These are phyloP conservation scores for Pipa parva DNA, from an alignment of 2,113 vertebrate genomes.

Conservation along the genomic window DNA sequence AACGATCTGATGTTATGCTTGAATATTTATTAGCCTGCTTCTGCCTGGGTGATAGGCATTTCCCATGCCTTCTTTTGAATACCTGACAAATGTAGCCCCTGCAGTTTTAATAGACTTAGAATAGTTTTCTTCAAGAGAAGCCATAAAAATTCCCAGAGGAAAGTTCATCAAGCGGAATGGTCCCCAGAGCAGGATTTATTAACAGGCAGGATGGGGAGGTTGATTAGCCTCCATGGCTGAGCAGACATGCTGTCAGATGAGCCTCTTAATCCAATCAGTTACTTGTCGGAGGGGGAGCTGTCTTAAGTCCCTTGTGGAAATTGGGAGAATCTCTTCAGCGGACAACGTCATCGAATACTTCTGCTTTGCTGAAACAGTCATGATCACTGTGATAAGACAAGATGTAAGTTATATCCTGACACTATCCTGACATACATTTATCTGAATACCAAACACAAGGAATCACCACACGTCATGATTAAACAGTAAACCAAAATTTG, in stretches of 20 bases:
- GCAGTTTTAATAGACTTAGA: conserved; percentile 71
- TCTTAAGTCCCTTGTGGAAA: conserved; percentile 44
- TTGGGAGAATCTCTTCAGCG: conserved; percentile 33
- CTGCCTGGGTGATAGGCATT: conserved; percentile 68
- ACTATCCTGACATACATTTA: too few relatives aligned
- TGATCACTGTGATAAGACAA: conserved; percentile 12
- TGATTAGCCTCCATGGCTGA: conserved; percentile 69
- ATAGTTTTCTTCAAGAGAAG: conserved; percentile 61
- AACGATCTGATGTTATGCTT: conserved; percentile 38
- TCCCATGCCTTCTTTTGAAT: conserved; percentile 62
- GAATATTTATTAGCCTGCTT: conserved; percentile 58
- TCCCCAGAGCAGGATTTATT: conserved; percentile 71
- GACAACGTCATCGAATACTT: neutral
- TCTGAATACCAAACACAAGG: too few relatives aligned
- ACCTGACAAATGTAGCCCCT: conserved; percentile 64
- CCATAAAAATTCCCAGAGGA: conserved; percentile 72
- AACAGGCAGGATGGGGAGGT: conserved; percentile 70
- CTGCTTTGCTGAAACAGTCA: conserved; percentile 13
- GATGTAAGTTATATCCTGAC: too few relatives aligned
- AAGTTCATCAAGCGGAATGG: conserved; percentile 73
- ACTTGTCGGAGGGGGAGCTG: conserved; percentile 59
- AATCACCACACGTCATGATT: too few relatives aligned
- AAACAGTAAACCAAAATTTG: too few relatives aligned
- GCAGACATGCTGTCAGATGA: conserved; percentile 70
- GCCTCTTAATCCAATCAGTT: conserved; percentile 73